Evolutionary conservation across 2,888 invertebrate species (phyloP).

Genomic region (Lasioglossum oenotherae): DNA sequence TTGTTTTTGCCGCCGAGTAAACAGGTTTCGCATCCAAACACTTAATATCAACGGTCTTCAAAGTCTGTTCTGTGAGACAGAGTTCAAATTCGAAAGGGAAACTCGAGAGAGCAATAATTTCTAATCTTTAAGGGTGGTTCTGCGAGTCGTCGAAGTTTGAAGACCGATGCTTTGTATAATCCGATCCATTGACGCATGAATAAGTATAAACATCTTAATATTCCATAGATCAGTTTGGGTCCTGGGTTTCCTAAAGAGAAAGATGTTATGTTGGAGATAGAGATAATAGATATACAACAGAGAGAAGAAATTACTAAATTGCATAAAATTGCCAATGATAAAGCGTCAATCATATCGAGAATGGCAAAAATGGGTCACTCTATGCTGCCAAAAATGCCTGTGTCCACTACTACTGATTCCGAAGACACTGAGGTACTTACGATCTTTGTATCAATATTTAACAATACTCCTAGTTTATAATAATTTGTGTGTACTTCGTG

Average conservation of each 20-base stretch:
- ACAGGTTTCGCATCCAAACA: constrained; percentile 68
- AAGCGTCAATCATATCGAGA: constrained; percentile 85
- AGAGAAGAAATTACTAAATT: constrained; percentile 38
- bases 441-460: neutral
- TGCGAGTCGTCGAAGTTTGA: neutral
- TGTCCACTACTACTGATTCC: constrained; percentile 83
- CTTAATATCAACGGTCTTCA: neutral
- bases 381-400: constrained; percentile 83
- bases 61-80: neutral
- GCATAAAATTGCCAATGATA: constrained; percentile 71
- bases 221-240: constrained; percentile 77
- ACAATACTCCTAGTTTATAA: neutral
- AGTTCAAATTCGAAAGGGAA: neutral
- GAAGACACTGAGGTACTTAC: constrained; percentile 83
- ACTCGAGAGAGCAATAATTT: neutral
- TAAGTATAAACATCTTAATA: constrained; percentile 4
- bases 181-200: neutral
- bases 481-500: constrained; percentile 1
- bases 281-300: constrained; percentile 72
- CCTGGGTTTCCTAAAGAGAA: constrained; percentile 79
- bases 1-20: constrained; percentile 78
- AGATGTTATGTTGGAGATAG: constrained; percentile 77
- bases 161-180: constrained; percentile 17
- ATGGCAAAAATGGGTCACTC: constrained; percentile 87
- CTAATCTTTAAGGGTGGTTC: neutral